Evolutionary conservation across 1,140 invertebrate species (phyloP).

Genomic region (Penaeus chinensis): DNA sequence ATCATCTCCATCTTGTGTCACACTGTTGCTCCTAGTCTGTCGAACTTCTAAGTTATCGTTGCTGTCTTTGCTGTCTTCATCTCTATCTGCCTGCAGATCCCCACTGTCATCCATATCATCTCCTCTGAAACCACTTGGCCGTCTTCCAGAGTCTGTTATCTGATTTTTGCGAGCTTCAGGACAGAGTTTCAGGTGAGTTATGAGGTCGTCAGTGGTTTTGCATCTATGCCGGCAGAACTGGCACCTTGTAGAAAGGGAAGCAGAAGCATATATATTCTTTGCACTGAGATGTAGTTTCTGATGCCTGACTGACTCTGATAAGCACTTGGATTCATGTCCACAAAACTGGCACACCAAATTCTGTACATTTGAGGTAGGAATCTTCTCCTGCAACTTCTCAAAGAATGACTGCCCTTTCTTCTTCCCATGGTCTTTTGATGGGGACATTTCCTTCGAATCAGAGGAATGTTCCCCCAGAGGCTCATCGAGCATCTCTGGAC

Average conservation of each 20-base stretch:
- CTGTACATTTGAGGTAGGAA: conserved; percentile 70
- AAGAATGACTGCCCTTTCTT: conserved; percentile 84
- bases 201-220: conserved; percentile 82
- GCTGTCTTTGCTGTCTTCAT: conserved; percentile 61
- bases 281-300: conserved; percentile 77
- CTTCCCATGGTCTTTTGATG: conserved; percentile 45
- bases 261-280: conserved; percentile 58
- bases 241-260: conserved; percentile 77
- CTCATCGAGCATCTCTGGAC: conserved; percentile 42
- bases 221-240: conserved; percentile 86
- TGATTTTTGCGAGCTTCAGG: conserved; percentile 65
- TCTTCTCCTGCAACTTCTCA: conserved; percentile 82
- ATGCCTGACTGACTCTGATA: conserved; percentile 83
- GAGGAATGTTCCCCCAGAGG: conserved; percentile 35
- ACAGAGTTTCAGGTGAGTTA: conserved; percentile 80
- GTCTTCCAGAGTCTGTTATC: conserved; percentile 54
- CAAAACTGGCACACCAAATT: conserved; percentile 79
- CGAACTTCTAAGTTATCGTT: conserved; percentile 54
- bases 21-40: conserved; percentile 64
- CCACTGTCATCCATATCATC: conserved; percentile 66
- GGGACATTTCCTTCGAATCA: conserved; percentile 48
- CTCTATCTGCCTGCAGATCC: conserved; percentile 66
- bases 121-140: conserved; percentile 55
- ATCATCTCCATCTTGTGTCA: conserved; percentile 65
- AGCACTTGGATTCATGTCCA: conserved; percentile 83